Base-by-base conservation (phyloP, 2,113 vertebrate genomes). In the Actinemys pallida region DNA sequence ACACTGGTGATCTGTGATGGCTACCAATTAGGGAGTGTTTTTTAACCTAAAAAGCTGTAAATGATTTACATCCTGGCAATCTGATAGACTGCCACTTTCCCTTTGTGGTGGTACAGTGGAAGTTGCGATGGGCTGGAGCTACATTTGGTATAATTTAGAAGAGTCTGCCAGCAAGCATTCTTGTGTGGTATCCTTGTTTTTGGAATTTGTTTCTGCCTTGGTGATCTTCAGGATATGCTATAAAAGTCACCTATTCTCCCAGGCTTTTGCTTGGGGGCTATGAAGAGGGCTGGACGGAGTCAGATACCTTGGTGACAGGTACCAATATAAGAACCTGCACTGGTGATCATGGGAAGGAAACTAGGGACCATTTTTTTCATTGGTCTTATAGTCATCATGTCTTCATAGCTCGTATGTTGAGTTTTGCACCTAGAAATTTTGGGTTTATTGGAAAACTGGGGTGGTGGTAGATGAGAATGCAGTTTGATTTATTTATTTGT, bases 341-440 rank as follows among this genome's bases (percentile, higher is more conserved):
- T 47, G 24, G 24, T 1, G 39, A 78, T 47, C 42, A 27, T 27
- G 11, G 12, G 42, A 13, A 22, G 24, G 22, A 47, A 47, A 72
- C n/a, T 39, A 39, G 9, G 8, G 35, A 35, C 17, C 8, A 9
- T n/a, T 69, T 45, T 76, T 76, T 76, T 14, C 42, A 6, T 42
- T 39, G 16, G 20, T n/a, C 20, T 75, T 78, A 7, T 45, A 47
- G 75, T 47, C 42, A 12, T 42, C 39, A 76, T 25, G 22, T 75
- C n/a, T 25, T 76, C 24, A 47, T 47, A 27, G 42, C 24, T 45
- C 11, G 24, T 27, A 25, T 78, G 22, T 42, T 78, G 42, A 87
- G 7, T 93, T 95, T 81, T 90, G 56, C 45, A 50, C 6, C 1
- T 54, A 50, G 57, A 91, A 91, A 76, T 96, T 89, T 88, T n/a